These are phyloP conservation scores for Cygnus olor DNA, from an alignment of 2,797 vertebrate genomes.

Conservation along the genomic window DNA sequence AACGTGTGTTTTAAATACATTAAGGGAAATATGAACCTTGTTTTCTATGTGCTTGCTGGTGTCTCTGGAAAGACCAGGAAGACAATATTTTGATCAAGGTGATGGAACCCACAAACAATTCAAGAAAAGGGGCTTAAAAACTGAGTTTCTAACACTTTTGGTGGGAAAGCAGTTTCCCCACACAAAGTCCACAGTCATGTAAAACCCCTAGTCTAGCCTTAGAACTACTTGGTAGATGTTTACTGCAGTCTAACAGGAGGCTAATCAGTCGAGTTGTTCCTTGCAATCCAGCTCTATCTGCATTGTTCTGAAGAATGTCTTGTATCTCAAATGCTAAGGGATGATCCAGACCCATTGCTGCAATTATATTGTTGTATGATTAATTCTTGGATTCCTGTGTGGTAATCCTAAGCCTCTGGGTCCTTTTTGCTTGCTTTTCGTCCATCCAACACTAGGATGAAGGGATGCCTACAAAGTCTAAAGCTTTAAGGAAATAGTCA, in stretches of 20 bases:
- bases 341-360: neutral
- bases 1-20: neutral
- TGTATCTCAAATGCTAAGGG: neutral
- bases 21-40: neutral
- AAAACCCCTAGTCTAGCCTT: neutral
- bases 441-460: neutral
- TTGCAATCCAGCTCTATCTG: neutral
- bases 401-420: neutral
- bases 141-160: neutral
- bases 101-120: neutral
- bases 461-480: neutral
- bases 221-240: neutral
- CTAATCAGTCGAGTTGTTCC: neutral
- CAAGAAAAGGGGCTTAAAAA: neutral
- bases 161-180: neutral
- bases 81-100: neutral
- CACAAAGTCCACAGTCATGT: neutral
- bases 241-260: neutral
- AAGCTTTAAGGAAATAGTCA: neutral
- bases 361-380: fast-evolving
- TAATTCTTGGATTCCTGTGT: neutral
- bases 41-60: neutral
- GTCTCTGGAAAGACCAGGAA: neutral
- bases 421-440: neutral
- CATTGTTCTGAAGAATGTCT: neutral